These are phyloP conservation scores for Drosophila infuscata DNA, from an alignment of 2,888 invertebrate genomes.

Conservation along the genomic window DNA sequence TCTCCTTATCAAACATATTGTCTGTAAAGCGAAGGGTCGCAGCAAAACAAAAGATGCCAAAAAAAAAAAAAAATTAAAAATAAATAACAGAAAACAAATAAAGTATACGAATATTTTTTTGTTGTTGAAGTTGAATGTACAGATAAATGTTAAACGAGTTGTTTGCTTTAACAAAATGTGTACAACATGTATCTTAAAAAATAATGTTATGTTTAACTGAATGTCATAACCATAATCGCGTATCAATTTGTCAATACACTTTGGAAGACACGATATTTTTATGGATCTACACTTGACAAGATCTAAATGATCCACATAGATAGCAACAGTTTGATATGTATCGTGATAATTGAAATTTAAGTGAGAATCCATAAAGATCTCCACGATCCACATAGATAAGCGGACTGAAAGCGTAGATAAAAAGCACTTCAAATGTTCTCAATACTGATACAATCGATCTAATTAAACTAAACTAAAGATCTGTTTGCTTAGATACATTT, in stretches of 20 bases:
- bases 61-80: neutral
- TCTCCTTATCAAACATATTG: neutral
- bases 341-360: neutral
- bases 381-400: slow-evolving; percentile 2
- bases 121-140: slow-evolving; percentile 25
- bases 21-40: slow-evolving; percentile 5
- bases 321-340: neutral
- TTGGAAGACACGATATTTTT: neutral
- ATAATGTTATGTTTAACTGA: neutral
- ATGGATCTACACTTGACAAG: neutral
- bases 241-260: neutral
- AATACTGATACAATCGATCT: neutral
- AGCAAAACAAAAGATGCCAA: neutral
- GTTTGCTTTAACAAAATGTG: slow-evolving; percentile 14
- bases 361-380: neutral
- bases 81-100: neutral
- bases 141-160: slow-evolving; percentile 12
- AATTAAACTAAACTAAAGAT: neutral
- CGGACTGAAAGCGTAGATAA: neutral
- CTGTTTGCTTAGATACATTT: neutral
- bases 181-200: neutral
- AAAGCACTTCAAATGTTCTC: neutral
- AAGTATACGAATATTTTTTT: neutral
- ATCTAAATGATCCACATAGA: slow-evolving; percentile 1
- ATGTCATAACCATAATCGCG: neutral